Evolutionary conservation across 2,797 vertebrate species (phyloP).

Genomic region (Chrysocyon brachyurus): DNA sequence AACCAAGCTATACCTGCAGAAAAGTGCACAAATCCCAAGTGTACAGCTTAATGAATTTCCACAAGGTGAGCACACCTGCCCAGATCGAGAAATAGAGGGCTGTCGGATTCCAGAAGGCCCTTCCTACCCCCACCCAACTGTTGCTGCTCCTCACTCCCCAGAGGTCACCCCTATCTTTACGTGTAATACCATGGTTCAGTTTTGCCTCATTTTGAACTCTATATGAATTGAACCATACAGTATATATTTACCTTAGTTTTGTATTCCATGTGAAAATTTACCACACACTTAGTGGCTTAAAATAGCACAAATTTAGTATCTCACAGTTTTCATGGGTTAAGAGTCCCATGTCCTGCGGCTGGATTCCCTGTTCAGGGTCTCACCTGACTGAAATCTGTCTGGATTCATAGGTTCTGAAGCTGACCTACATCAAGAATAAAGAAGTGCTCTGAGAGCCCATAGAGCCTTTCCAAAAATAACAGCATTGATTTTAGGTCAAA

Average conservation of each 20-base stretch:
- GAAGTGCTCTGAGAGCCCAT: background rate
- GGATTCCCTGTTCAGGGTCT: background rate
- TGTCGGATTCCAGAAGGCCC: background rate
- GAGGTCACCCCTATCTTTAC: background rate
- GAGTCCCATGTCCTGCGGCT: fast-evolving
- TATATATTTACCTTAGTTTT: background rate
- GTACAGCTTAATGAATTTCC: background rate
- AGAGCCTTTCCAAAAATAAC: background rate
- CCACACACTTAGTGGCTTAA: background rate
- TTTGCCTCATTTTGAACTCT: background rate
- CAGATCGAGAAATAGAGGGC: background rate
- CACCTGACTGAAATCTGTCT: background rate
- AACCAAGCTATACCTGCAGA: background rate
- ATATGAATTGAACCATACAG: background rate
- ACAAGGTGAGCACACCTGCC: background rate
- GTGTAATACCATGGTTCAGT: background rate
- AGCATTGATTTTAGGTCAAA: background rate
- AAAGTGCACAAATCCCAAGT: background rate
- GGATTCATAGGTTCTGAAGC: background rate
- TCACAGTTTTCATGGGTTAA: background rate
- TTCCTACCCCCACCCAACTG: background rate
- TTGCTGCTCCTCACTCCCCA: background rate
- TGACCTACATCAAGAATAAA: background rate
- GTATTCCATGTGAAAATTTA: background rate
- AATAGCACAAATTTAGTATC: background rate